Evolutionary conservation across 2,888 invertebrate species (phyloP).

Genomic region (Hirtodrosophila alboralis): DNA sequence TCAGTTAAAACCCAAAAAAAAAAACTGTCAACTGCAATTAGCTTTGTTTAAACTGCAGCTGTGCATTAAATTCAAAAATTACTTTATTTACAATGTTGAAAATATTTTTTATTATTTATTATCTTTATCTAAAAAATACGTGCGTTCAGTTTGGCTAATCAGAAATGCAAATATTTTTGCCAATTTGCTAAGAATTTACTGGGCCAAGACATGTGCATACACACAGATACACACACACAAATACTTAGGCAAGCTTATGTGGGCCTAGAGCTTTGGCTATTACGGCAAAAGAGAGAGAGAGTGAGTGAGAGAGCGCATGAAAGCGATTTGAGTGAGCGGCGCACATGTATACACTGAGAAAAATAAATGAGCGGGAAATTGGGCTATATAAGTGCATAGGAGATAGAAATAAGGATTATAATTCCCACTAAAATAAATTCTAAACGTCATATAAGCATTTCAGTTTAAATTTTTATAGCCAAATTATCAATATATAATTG

Average conservation of each 20-base stretch:
- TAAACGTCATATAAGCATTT: too few relatives aligned
- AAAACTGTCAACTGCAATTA: constrained; percentile 54
- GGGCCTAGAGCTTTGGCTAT: constrained; percentile 27
- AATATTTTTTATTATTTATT: too few relatives aligned
- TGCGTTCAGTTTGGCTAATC: constrained; percentile 32
- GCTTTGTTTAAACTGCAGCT: constrained; percentile 32
- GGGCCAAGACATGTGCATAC: constrained; percentile 40
- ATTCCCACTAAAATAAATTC: too few relatives aligned
- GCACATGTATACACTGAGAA: constrained; percentile 42
- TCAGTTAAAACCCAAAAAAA: too few relatives aligned
- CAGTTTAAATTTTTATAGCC: too few relatives aligned
- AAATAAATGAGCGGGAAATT: constrained; percentile 6
- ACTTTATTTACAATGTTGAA: constrained; percentile 11
- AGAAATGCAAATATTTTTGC: constrained; percentile 57
- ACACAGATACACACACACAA: not conserved
- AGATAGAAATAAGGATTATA: too few relatives aligned
- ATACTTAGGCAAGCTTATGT: not conserved
- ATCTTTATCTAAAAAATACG: constrained; percentile 13
- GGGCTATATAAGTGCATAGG: too few relatives aligned
- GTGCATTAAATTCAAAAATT: constrained; percentile 46
- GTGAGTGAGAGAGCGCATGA: constrained; percentile 7
- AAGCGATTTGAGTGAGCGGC: constrained; percentile 27
- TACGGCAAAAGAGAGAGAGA: constrained; percentile 11
- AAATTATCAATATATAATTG: too few relatives aligned
- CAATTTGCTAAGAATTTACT: constrained; percentile 60